Evolutionary conservation across 2,888 invertebrate species (phyloP).

Genomic region (Poecilus cupreus): DNA sequence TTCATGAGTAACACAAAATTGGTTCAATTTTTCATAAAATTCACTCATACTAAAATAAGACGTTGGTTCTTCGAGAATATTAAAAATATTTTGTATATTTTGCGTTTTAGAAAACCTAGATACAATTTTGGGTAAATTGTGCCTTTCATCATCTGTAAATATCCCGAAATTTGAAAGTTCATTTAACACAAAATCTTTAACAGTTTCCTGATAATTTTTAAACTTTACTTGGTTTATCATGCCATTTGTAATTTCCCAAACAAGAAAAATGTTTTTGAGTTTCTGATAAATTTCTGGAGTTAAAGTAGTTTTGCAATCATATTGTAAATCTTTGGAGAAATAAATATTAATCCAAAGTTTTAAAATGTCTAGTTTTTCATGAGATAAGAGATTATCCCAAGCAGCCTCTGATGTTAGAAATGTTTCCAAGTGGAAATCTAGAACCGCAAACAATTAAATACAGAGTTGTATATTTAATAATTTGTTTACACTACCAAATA

Average conservation of each 20-base stretch:
- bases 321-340: conserved; percentile 70
- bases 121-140: conserved; percentile 76
- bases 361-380: conserved; percentile 77
- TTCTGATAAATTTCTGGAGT: conserved; percentile 69
- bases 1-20: conserved; percentile 75
- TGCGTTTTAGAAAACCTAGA: conserved; percentile 77
- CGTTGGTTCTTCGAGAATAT: conserved; percentile 72
- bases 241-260: conserved; percentile 75
- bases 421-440: conserved; percentile 75
- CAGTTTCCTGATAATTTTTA: conserved; percentile 74
- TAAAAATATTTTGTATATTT: conserved; percentile 75
- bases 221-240: conserved; percentile 76
- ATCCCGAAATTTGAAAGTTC: conserved; percentile 79
- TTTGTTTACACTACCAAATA: conserved; percentile 72
- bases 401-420: conserved; percentile 75
- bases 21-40: conserved; percentile 75
- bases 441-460: too few species aligned
- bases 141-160: conserved; percentile 77
- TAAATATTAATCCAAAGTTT: conserved; percentile 78
- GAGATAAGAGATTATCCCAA: conserved; percentile 78
- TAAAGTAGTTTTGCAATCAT: conserved; percentile 72
- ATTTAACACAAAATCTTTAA: conserved; percentile 77
- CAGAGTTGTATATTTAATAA: neutral
- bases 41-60: conserved; percentile 70
- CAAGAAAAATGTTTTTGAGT: conserved; percentile 74